Base-by-base conservation (phyloP, 2,888 invertebrate genomes). In the Folsomia manolachei region DNA sequence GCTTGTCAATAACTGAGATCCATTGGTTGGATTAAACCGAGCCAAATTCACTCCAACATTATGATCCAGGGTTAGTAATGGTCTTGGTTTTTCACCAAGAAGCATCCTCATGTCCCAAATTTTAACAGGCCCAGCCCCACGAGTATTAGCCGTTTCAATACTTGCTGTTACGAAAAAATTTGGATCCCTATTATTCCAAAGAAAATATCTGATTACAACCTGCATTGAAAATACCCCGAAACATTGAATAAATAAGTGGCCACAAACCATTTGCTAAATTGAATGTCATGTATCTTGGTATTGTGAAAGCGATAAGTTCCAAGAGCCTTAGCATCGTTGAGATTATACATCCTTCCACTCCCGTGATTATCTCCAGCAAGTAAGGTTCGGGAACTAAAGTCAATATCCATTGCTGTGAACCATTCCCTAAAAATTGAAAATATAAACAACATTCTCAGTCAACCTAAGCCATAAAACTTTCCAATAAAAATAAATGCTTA, bases 81-180 rank as follows among this genome's bases (percentile, higher is more conserved):
- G 66, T 27, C 18, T 24, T 14, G 11, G 70, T 19, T 56, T 56
- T 4, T 19, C 56, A 39, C 72, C 75, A 25, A 80, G 18, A 25
- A 80, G 18, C 24, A 74, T 75, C n/a, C 80, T 62, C 11, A 79
- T 26, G 68, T 80, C 80, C 80, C 80, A 80, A 25, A 79, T 70
- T 26, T 70, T 68, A 18, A 78, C 77, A n/a, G n/a, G n/a, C n/a
- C n/a, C n/a, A n/a, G n/a, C n/a, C n/a, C n/a, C n/a, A n/a, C n/a
- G n/a, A 11, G 25, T 1, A 23, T 2, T 2, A 1, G 39, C 39
- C 7, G n/a, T 52, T 27, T 18, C 2, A 71, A 61, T 0, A 72
- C 51, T 68, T 21, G 76, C 70, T 1, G 79, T 79, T 1, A 74
- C 78, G 21, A 80, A 39, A 18, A 80, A 27, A 52, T 76, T 71